phyloP scores from a whole-genome alignment of 2,888 invertebrate genomes.

The Steinernema carpocapsae region DNA sequence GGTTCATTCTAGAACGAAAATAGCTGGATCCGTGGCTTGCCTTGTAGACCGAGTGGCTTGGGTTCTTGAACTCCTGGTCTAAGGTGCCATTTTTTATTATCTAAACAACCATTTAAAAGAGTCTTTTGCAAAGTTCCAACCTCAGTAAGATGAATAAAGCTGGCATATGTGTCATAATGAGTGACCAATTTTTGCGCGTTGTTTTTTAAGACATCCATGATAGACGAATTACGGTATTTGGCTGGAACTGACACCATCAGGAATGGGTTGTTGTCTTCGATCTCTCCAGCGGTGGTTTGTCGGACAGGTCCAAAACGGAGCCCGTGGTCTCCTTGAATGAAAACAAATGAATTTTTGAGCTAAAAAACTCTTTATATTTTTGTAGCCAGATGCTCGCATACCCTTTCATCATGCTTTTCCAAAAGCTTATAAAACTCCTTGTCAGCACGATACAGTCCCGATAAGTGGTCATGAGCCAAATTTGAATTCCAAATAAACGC shows the following conservation, averaged over 20 bases:
- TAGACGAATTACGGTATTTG: background rate
- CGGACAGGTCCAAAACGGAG: conserved; percentile 20
- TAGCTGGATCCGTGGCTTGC: too few relatives aligned
- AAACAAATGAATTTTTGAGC: conserved; percentile 39
- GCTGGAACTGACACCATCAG: conserved; percentile 30
- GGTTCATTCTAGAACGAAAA: background rate
- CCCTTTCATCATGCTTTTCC: conserved; percentile 21
- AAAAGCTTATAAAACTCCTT: conserved; percentile 37
- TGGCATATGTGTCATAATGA: conserved; percentile 40
- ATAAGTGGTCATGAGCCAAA: conserved; percentile 4
- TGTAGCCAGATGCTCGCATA: background rate
- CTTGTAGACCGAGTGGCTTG: background rate
- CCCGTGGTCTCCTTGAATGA: conserved; percentile 40
- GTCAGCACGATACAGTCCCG: conserved; percentile 37
- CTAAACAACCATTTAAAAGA: too few relatives aligned
- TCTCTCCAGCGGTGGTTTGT: conserved; percentile 12
- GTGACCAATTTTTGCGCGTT: conserved; percentile 36
- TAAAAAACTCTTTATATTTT: background rate
- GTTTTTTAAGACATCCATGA: background rate
- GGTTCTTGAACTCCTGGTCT: background rate
- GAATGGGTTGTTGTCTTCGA: conserved; percentile 37
- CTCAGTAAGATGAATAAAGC: too few relatives aligned
- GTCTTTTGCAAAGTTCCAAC: too few relatives aligned
- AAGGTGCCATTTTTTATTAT: background rate
- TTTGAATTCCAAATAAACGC: conserved; percentile 19